A percentile compares a stretch with the other conserved stretches of the same genome.
These are phyloP conservation scores for Unio delphinus DNA, from an alignment of 2,888 invertebrate species.

Conservation along the genomic window DNA sequence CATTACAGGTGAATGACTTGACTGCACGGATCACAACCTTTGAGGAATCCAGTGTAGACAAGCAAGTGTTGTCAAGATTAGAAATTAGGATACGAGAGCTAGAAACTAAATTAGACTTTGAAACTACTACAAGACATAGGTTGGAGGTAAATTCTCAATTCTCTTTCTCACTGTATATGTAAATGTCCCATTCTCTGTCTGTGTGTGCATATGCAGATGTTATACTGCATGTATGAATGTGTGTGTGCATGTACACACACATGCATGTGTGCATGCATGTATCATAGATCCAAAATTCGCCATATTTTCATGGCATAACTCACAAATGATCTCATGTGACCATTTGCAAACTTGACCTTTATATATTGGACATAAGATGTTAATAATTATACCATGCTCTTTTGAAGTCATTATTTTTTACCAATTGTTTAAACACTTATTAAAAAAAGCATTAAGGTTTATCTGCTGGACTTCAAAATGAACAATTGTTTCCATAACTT, in stretches of 20 bases:
- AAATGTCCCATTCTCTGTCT: background rate
- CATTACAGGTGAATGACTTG: constrained; percentile 79
- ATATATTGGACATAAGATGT: too few relatives aligned
- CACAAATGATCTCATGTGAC: too few relatives aligned
- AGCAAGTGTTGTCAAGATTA: constrained; percentile 81
- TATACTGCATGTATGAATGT: background rate
- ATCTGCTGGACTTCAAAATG: too few relatives aligned
- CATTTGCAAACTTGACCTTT: too few relatives aligned
- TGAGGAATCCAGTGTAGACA: constrained; percentile 72
- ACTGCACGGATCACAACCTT: constrained; percentile 82
- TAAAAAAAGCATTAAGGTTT: too few relatives aligned
- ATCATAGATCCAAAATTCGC: too few relatives aligned
- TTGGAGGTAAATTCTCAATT: constrained; percentile 78
- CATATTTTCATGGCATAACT: background rate
- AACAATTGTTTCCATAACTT: too few relatives aligned
- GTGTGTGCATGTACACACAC: too few relatives aligned
- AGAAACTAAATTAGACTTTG: constrained; percentile 91
- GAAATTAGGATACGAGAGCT: constrained; percentile 91
- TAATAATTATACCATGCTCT: too few relatives aligned
- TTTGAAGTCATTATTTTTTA: too few relatives aligned
- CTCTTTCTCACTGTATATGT: background rate
- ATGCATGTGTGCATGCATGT: too few relatives aligned
- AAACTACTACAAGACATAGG: constrained; percentile 89
- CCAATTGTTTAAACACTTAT: too few relatives aligned
- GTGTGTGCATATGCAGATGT: background rate